A percentile compares a stretch with the other conserved stretches of the same genome.
These are phyloP conservation scores for Odontamblyopus lacepedii DNA, from an alignment of 2,797 vertebrate genomes.

Conservation along the genomic window DNA sequence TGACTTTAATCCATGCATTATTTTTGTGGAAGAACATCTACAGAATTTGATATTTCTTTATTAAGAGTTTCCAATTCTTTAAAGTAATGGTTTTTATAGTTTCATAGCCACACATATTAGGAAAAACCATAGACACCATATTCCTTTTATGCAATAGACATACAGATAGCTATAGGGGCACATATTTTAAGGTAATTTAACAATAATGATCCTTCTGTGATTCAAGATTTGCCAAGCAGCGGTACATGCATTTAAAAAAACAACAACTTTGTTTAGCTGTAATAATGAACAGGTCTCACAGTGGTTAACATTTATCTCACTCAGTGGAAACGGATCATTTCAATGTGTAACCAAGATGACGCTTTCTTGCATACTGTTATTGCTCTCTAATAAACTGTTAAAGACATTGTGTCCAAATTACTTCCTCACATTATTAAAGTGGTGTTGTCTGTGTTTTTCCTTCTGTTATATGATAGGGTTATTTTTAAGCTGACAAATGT, in stretches of 20 bases:
- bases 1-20: too few relatives aligned
- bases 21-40: too few relatives aligned
- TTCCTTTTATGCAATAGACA: too few relatives aligned
- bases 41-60: too few relatives aligned
- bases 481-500: too few relatives aligned
- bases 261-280: background rate
- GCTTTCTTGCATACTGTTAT: background rate
- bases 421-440: background rate
- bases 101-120: too few relatives aligned
- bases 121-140: too few relatives aligned
- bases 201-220: too few relatives aligned
- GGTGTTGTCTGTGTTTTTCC: background rate
- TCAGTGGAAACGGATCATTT: background rate
- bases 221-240: background rate
- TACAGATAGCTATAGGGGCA: too few relatives aligned
- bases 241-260: background rate
- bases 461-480: background rate
- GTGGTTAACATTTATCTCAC: background rate
- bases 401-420: background rate
- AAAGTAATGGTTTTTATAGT: too few relatives aligned
- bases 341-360: background rate
- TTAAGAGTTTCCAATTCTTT: too few relatives aligned
- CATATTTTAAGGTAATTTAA: too few relatives aligned
- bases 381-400: background rate
- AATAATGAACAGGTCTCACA: background rate